Base-by-base conservation (phyloP, 2,888 invertebrate genomes). In the Matsumyia berberina region DNA sequence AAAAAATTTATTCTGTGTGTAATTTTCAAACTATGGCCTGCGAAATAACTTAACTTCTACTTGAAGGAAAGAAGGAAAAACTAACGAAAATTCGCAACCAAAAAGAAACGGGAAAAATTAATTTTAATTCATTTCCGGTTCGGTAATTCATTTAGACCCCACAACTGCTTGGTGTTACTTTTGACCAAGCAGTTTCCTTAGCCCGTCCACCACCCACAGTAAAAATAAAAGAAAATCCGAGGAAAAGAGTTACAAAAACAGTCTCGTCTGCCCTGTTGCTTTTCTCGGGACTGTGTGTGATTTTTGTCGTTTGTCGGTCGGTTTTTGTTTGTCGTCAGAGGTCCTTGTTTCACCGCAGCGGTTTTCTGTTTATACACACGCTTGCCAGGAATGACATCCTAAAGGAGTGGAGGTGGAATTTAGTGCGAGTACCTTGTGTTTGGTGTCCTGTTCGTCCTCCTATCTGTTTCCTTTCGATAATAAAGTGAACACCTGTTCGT, bases 401-500 rank as follows among this genome's bases (percentile, higher is more conserved):
- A 37, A 70, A 58, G 15, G 12, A 46, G n/a, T n/a, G 33, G 12
- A 11, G 12, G 17, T 37, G 12, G 1, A 33, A 33, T 44, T 29
- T n/a, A 67, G 51, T 55, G 24, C 4, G 39, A 66, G 66, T n/a
- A n/a, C n/a, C n/a, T n/a, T n/a, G 64, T 79, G 66, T 51, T 60
- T 39, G 39, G 51, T 24, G 39, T 49, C 49, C 66, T 58, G 29
- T 44, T 49, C 15, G 17, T 67, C 24, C 11, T 42, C 6, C 42
- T 64, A 8, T 67, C 44, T 37, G 60, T 53, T 49, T 58, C 39
- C 39, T 72, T 57, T 29, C 77, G n/a, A 76, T 78, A 55, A 73
- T 67, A 57, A 72, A 72, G 77, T 78, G 82, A 78, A 83, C 78
- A 83, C 82, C 72, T 83, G 82, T 73, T 67, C 33, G 29, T 60